Evolutionary conservation across 2,888 invertebrate genomes (phyloP).

Genomic region (Chloromyia formosa): DNA sequence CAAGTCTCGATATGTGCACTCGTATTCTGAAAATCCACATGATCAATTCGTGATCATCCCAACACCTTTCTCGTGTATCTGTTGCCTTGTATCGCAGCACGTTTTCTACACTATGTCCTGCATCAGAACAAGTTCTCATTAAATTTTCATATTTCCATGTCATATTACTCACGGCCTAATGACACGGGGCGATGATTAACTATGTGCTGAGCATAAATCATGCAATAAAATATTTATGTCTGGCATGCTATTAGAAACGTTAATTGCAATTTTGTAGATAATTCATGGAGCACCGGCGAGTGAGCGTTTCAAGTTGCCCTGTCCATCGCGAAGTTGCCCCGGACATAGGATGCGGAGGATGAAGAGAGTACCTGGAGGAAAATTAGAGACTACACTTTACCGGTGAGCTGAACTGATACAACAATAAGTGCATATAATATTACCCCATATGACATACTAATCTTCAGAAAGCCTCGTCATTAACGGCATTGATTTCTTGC

Average conservation of each 20-base stretch:
- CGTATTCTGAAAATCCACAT: conserved; percentile 17
- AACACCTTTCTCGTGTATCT: conserved; percentile 27
- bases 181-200: conserved; percentile 49
- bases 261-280: conserved; percentile 51
- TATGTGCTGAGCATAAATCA: conserved; percentile 50
- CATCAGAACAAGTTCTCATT: conserved; percentile 41
- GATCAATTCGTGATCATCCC: conserved; percentile 42
- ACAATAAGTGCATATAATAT: not conserved
- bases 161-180: conserved; percentile 49
- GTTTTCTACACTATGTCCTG: not conserved
- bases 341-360: not conserved
- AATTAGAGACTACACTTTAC: not conserved
- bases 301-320: conserved; percentile 41
- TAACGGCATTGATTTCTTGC: conserved; percentile 42
- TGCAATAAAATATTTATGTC: conserved; percentile 49
- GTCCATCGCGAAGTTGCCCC: conserved; percentile 9
- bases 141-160: conserved; percentile 47
- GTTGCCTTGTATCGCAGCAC: not conserved
- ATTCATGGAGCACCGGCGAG: conserved; percentile 43
- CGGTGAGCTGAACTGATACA: not conserved
- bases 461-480: conserved; percentile 43
- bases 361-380: not conserved
- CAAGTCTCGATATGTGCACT: not conserved
- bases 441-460: conserved; percentile 38
- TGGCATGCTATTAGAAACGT: conserved; percentile 50